Evolutionary conservation across 2,113 vertebrate genomes (phyloP), one percentile per base, ranked within the genome.

Genomic region (Lagopus leucura): DNA sequence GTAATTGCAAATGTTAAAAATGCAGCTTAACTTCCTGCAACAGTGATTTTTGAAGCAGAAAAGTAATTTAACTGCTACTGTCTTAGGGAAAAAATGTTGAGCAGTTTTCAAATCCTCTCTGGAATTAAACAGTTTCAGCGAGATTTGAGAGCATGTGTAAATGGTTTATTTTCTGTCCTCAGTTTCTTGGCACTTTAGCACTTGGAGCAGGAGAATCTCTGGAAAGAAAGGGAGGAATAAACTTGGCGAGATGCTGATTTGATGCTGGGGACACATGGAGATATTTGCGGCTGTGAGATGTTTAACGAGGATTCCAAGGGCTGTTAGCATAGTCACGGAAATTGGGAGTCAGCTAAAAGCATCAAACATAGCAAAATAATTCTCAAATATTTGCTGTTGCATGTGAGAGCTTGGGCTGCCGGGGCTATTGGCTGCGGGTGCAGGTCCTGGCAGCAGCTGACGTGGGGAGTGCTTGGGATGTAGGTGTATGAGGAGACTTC

Each of bases 341-440:
- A 86, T 22, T 10, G 32, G 5, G 38, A 82, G 34, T 24, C 50
- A 11, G 20, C 64, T 76, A 38, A 63, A 91, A 74, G 77, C 2
- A 16, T 64, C 72, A 86, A 52, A 70, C 17, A 36, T 1, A 47
- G 40, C 34, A 60, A 40, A 86, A 52, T 52, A 36, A 30, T 76
- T 34, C 22, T 80, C 32, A 45, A 28, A 15, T 32, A 19, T 73
- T 76, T 93, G 74, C 54, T 70, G 61, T 20, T 18, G 66, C 45
- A 27, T 0, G 0, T 1, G 28, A 86, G 45, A 0, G 2, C 34
- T 8, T 0, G 0, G 66, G 40, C 3, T 4, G 57, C 57, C 5
- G 1, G 45, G 50, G 50, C 38, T 2, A 47, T 6, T 34, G 27
- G 42, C 3, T 15, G 2, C 0, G 1, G 21, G 22, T 48, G 18